Evolutionary conservation across 2,888 invertebrate genomes (phyloP).

Genomic region (Malthinus flaveolus): DNA sequence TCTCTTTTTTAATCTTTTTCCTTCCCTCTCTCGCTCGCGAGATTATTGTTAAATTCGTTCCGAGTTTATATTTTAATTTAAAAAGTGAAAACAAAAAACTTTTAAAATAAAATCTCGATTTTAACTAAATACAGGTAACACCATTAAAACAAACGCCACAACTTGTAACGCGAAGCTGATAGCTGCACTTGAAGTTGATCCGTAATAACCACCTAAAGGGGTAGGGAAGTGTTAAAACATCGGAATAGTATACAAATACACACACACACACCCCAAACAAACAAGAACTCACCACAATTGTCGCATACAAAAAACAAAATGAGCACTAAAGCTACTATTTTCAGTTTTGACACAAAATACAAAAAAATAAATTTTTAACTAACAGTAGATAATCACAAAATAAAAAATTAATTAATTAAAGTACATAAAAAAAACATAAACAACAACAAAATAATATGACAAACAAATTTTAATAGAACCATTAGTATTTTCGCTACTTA

Average conservation of each 20-base stretch:
- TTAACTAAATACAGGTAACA: conserved; percentile 41
- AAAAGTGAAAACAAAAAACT: not conserved
- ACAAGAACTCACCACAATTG: conserved; percentile 4
- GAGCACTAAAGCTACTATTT: conserved; percentile 3
- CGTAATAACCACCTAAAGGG: conserved; percentile 47
- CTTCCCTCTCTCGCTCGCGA: too few relatives aligned
- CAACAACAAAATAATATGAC: conserved; percentile 13
- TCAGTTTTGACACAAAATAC: conserved; percentile 24
- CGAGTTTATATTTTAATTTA: too few relatives aligned
- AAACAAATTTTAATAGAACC: conserved; percentile 19
- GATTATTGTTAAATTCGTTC: too few relatives aligned
- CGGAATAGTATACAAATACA: conserved; percentile 13
- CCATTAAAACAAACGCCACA: conserved; percentile 48
- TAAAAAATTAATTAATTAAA: conserved; percentile 9
- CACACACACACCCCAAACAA: conserved; percentile 26
- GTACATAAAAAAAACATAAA: conserved; percentile 19
- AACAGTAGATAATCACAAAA: conserved; percentile 6
- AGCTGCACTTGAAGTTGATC: conserved; percentile 48
- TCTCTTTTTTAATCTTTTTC: not conserved
- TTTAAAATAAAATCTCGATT: conserved; percentile 10
- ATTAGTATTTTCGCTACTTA: conserved; percentile 15
- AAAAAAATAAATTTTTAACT: conserved; percentile 22
- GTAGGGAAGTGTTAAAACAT: conserved; percentile 35
- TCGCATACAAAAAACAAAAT: conserved; percentile 3
- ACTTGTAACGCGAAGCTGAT: conserved; percentile 48